Evolutionary conservation across 2,797 vertebrate species (phyloP).

Genomic region (Chaunax sp.): DNA sequence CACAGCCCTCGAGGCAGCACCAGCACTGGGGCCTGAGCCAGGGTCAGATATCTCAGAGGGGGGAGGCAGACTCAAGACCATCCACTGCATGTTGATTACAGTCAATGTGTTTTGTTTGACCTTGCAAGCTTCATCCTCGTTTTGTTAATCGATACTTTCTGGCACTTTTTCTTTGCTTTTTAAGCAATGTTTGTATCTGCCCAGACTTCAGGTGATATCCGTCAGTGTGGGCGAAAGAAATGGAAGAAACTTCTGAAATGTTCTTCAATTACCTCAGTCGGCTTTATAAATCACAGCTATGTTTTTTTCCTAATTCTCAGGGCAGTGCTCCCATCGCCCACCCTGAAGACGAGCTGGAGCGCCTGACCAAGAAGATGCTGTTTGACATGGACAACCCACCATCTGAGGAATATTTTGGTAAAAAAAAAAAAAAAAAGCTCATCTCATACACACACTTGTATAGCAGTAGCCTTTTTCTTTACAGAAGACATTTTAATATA

Average conservation of each 20-base stretch:
- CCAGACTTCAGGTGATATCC: background rate
- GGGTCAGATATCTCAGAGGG: conserved; percentile 76
- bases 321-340: conserved; percentile 81
- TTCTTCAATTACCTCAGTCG: background rate
- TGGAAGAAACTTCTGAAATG: background rate
- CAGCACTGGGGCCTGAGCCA: conserved; percentile 70
- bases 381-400: conserved; percentile 98
- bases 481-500: background rate
- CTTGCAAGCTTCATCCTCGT: conserved; percentile 50
- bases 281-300: conserved; percentile 21
- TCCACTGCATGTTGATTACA: conserved; percentile 71
- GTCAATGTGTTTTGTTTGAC: conserved; percentile 56
- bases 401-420: conserved; percentile 96
- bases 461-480: background rate
- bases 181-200: background rate
- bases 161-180: conserved; percentile 2
- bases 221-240: conserved; percentile 17
- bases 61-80: conserved; percentile 41
- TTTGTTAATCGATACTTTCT: conserved; percentile 1
- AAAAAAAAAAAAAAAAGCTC: conserved; percentile 63
- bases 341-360: conserved; percentile 96
- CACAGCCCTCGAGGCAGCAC: conserved; percentile 62
- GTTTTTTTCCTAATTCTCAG: conserved; percentile 73
- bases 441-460: background rate
- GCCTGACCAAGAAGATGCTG: conserved; percentile 99